Evolutionary conservation across 2,888 invertebrate genomes (phyloP).

Genomic region (Ptilodon capucinus): DNA sequence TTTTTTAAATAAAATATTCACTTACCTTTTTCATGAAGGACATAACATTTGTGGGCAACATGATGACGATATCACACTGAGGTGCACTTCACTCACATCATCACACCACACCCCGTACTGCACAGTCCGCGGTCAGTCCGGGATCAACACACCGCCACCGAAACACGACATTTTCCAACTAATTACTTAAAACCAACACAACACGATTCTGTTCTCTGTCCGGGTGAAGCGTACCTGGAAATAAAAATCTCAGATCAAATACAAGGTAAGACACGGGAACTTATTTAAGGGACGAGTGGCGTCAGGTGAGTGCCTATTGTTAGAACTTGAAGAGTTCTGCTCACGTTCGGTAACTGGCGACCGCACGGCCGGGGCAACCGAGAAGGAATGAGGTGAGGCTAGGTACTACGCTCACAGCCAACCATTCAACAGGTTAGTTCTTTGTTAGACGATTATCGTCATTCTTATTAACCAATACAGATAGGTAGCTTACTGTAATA

Average conservation of each 20-base stretch:
- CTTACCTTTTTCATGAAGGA: conserved; percentile 96
- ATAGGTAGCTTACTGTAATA: too few relatives aligned
- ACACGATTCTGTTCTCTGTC: conserved; percentile 25
- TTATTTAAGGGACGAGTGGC: conserved; percentile 17
- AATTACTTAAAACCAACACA: conserved; percentile 10
- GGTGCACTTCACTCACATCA: conserved; percentile 54
- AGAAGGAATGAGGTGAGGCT: conserved; percentile 57
- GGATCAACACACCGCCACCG: conserved; percentile 64
- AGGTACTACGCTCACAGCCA: conserved; percentile 33
- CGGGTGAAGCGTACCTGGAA: conserved; percentile 36
- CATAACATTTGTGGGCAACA: conserved; percentile 96
- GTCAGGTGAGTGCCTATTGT: conserved; percentile 23
- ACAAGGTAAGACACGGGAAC: conserved; percentile 20
- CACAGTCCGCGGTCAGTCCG: conserved; percentile 50
- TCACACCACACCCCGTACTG: conserved; percentile 47
- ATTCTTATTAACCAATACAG: conserved; percentile 31
- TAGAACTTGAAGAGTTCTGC: conserved; percentile 16
- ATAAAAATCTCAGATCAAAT: conserved; percentile 29
- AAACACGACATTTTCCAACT: conserved; percentile 65
- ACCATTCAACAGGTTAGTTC: conserved; percentile 62
- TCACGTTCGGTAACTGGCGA: conserved; percentile 37
- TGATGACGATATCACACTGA: conserved; percentile 74
- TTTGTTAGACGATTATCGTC: conserved; percentile 44
- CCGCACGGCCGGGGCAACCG: conserved; percentile 47
- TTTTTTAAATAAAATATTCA: conserved; percentile 32